phyloP scores from a whole-genome alignment of 2,113 vertebrate species.

The Sturnus vulgaris region DNA sequence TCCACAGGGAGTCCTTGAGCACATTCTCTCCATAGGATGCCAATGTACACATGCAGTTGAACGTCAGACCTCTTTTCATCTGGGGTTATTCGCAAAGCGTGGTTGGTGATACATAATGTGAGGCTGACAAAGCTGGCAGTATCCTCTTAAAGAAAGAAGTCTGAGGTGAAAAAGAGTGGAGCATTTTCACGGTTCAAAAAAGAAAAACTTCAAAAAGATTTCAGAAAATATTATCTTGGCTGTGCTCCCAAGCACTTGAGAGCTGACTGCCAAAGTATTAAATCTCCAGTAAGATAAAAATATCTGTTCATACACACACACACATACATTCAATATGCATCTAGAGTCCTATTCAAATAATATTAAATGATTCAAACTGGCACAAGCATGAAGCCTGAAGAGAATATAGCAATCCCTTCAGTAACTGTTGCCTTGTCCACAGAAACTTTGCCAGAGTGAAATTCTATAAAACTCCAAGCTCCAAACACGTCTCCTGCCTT shows the following conservation, averaged over 20 bases:
- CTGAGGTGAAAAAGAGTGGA: neutral
- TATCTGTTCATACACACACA: neutral
- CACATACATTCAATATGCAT: neutral
- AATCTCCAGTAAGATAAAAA: slow-evolving; percentile 15
- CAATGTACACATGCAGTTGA: neutral
- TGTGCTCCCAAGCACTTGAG: neutral
- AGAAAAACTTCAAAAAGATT: slow-evolving; percentile 30
- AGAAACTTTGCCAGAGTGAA: neutral
- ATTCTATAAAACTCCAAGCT: neutral
- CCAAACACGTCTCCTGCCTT: neutral
- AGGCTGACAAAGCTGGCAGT: neutral
- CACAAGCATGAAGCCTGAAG: neutral
- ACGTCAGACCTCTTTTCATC: neutral
- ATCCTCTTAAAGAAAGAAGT: neutral
- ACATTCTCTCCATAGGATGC: neutral
- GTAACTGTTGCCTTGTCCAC: neutral
- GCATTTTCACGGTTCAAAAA: neutral
- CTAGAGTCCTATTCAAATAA: neutral
- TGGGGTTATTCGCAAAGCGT: neutral
- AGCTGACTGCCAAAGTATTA: slow-evolving; percentile 31
- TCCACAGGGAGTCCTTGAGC: neutral
- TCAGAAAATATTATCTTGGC: slow-evolving; percentile 11
- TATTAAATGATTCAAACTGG: neutral
- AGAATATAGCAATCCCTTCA: neutral
- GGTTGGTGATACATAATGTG: neutral